phyloP scores from a whole-genome alignment of 1,140 invertebrate species.

The Babylonia areolata region DNA sequence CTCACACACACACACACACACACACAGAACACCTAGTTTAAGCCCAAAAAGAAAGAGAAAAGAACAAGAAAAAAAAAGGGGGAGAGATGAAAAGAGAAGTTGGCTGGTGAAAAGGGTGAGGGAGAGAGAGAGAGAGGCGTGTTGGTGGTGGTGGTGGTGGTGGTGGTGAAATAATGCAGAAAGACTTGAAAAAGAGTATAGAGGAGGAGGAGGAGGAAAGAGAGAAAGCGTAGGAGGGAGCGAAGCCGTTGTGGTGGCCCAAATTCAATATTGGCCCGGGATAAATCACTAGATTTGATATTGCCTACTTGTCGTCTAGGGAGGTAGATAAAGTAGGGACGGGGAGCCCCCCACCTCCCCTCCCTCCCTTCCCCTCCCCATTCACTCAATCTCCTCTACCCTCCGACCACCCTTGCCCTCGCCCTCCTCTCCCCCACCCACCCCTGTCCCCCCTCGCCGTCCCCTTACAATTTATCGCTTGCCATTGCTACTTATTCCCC shows the following conservation, averaged over 20 bases:
- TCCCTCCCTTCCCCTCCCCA: no score
- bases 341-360: not conserved
- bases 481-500: not conserved
- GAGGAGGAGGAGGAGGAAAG: not conserved
- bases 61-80: not conserved
- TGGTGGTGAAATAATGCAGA: not conserved
- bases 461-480: not conserved
- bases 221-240: not conserved
- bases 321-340: slow-evolving; percentile 24
- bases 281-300: slow-evolving; percentile 42
- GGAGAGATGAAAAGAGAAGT: not conserved
- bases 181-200: no score
- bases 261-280: slow-evolving; percentile 35
- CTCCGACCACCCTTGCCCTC: no score
- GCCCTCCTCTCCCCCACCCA: no score
- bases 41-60: not conserved
- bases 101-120: no score
- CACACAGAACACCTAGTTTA: no score
- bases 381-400: no score
- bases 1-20: no score
- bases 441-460: no score
- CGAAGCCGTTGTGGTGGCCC: not conserved
- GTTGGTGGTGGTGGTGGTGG: not conserved
- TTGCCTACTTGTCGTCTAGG: not conserved
- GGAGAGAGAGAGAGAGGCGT: not conserved